Conservation (phyloP, 2,888 invertebrate genomes). For the Lasius platythorax region DNA sequence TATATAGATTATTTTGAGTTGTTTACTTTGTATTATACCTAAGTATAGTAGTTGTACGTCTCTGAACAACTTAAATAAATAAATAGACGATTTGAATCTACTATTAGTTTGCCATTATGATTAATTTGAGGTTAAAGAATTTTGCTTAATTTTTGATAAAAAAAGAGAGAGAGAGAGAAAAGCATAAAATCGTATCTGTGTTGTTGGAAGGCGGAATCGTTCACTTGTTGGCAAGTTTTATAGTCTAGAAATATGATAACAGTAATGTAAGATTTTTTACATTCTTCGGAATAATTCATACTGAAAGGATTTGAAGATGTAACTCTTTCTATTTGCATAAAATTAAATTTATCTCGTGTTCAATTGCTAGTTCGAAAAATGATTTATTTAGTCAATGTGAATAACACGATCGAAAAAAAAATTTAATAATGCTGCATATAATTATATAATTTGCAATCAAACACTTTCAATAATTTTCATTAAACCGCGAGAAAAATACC, state of each 20-base stretch:
- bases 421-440: conserved; percentile 1
- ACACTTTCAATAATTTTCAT: neutral
- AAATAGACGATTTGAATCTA: neutral
- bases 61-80: neutral
- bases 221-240: neutral
- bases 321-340: neutral
- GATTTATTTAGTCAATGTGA: conserved; percentile 5
- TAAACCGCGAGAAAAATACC: neutral
- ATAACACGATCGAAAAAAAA: neutral
- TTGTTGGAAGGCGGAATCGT: neutral
- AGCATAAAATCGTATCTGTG: neutral
- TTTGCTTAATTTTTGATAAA: neutral
- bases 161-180: neutral
- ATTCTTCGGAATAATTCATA: neutral
- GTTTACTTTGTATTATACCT: neutral
- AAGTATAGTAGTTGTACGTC: neutral
- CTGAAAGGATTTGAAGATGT: neutral
- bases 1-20: neutral
- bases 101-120: neutral
- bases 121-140: neutral
- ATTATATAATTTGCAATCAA: conserved; percentile 12
- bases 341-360: conserved; percentile 1
- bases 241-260: conserved; percentile 2
- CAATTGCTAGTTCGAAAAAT: neutral
- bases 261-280: neutral